Evolutionary conservation across 2,888 invertebrate species (phyloP).

Genomic region (Dinocampus coccinellae): DNA sequence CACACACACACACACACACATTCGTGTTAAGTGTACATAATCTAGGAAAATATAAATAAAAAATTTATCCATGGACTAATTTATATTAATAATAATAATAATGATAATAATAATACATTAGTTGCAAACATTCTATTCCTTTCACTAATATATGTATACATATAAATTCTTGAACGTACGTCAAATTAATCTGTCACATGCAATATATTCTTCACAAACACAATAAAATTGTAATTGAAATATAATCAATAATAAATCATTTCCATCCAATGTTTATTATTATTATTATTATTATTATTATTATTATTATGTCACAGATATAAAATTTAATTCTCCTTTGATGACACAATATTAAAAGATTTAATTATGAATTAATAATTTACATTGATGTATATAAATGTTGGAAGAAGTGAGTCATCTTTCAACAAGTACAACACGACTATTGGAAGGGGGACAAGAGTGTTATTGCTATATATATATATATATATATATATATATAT

Average conservation of each 20-base stretch:
- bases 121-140: background rate
- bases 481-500: background rate
- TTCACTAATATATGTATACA: background rate
- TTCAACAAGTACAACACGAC: slow-evolving; percentile 6
- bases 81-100: too few species aligned
- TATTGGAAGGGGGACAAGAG: background rate
- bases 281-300: too few species aligned
- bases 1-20: background rate
- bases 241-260: too few species aligned
- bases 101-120: background rate
- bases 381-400: background rate
- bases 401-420: slow-evolving; percentile 26
- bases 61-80: background rate
- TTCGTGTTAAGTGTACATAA: background rate
- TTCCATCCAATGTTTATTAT: too few species aligned
- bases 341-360: slow-evolving; percentile 6
- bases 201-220: background rate
- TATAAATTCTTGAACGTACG: background rate
- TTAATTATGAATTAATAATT: slow-evolving; percentile 32
- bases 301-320: too few species aligned
- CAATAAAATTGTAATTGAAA: background rate
- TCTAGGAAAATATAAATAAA: background rate
- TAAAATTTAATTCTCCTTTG: background rate
- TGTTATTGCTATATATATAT: background rate
- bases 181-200: background rate